A percentile compares a stretch with the other conserved stretches of the same genome.
Conservation (phyloP, 1,140 invertebrate genomes). For the Panagrolaimus sp. region DNA sequence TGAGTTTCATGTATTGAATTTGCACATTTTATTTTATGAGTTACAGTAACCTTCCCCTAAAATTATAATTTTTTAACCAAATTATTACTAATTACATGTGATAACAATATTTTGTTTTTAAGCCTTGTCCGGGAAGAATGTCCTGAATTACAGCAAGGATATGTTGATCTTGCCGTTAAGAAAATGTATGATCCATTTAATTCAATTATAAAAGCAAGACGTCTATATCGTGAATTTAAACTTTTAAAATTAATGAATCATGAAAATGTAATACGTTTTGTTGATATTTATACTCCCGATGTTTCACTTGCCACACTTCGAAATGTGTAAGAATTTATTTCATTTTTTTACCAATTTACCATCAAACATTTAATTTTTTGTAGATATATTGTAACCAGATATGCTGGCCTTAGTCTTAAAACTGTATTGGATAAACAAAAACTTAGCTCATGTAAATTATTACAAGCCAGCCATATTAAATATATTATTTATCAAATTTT, state of each 20-base stretch:
- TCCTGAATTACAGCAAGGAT: conserved; percentile 28
- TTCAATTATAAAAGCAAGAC: conserved; percentile 41
- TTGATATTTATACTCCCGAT: conserved; percentile 55
- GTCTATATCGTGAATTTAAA: conserved; percentile 52
- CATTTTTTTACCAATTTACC: background rate
- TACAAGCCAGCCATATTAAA: conserved; percentile 48
- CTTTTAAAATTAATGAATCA: conserved; percentile 51
- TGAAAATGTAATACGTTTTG: conserved; percentile 53
- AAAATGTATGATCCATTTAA: conserved; percentile 50
- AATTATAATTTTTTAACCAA: background rate
- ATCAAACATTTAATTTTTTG: conserved; percentile 14
- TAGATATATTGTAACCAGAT: conserved; percentile 55
- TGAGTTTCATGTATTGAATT: too few species aligned
- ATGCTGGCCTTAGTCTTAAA: conserved; percentile 47
- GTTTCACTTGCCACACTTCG: conserved; percentile 28
- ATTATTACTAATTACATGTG: conserved; percentile 20
- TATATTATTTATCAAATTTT: conserved; percentile 55
- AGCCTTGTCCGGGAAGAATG: conserved; percentile 33
- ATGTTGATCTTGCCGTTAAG: conserved; percentile 48
- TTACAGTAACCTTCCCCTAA: too few species aligned
- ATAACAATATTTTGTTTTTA: too few species aligned
- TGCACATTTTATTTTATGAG: too few species aligned
- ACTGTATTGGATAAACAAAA: conserved; percentile 43
- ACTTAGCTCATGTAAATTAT: conserved; percentile 22
- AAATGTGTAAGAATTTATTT: conserved; percentile 48